Conservation (phyloP, 1,140 invertebrate species). For the Thereuonema tuberculata region DNA sequence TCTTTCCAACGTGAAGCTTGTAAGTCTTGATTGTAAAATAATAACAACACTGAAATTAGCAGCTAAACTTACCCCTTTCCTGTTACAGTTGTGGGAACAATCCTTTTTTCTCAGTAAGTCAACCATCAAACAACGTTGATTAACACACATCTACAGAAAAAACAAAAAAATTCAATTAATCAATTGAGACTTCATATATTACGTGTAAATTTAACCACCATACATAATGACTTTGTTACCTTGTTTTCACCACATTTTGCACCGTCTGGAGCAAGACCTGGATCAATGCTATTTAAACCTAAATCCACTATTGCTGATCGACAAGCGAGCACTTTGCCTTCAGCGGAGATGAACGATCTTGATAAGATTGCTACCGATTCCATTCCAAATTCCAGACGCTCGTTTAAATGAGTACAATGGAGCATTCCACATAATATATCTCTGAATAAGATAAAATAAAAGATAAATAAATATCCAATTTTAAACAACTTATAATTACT, state of each 20-base stretch:
- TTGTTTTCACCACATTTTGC: constrained; percentile 81
- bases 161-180: too few species aligned
- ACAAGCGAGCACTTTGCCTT: constrained; percentile 59
- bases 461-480: neutral
- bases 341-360: constrained; percentile 63
- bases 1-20: too few species aligned
- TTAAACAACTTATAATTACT: too few species aligned
- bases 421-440: constrained; percentile 82
- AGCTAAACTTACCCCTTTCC: constrained; percentile 64
- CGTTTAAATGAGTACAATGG: constrained; percentile 88
- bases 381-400: constrained; percentile 91
- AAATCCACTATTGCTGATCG: constrained; percentile 78
- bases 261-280: constrained; percentile 87
- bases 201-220: too few species aligned
- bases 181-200: too few species aligned
- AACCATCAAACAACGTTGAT: constrained; percentile 72
- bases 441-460: constrained; percentile 25
- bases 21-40: too few species aligned
- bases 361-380: constrained; percentile 70
- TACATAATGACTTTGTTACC: constrained; percentile 47
- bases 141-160: constrained; percentile 89
- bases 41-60: too few species aligned
- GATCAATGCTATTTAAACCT: constrained; percentile 81
- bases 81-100: constrained; percentile 70
- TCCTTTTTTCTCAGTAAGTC: constrained; percentile 41